These are phyloP conservation scores for Pygmarrhopalites habei DNA, from an alignment of 1,140 invertebrate species.

Conservation along the genomic window DNA sequence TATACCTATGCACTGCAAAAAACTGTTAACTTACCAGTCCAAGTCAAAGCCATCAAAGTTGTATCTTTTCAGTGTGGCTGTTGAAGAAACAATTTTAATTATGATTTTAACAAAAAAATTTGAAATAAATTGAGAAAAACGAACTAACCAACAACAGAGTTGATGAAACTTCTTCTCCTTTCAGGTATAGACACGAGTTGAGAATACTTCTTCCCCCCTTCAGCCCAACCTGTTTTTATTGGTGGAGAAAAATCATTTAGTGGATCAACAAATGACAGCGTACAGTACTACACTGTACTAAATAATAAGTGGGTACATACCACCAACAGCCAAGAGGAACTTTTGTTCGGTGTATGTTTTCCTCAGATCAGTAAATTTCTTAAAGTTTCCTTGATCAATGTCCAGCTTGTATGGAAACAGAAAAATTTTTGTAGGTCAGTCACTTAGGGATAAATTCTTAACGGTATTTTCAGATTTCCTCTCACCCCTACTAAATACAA, in stretches of 20 bases:
- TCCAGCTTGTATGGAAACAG: conserved; percentile 51
- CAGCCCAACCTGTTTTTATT: no score
- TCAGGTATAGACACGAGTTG: conserved; percentile 41
- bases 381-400: conserved; percentile 65
- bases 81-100: no score
- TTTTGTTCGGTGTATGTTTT: conserved; percentile 65
- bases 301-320: no score
- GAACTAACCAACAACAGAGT: conserved; percentile 40
- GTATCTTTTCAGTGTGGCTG: conserved; percentile 27
- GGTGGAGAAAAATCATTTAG: conserved; percentile 9
- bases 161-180: conserved; percentile 41
- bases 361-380: conserved; percentile 69
- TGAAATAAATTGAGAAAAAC: neutral
- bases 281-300: no score
- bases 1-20: no score
- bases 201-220: conserved; percentile 42
- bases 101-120: no score
- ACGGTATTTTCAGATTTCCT: no score
- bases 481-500: no score
- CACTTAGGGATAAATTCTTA: no score
- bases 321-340: conserved; percentile 62
- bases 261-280: neutral
- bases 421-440: no score
- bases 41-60: conserved; percentile 49
- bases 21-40: conserved; percentile 30